Conservation (phyloP, 2,113 vertebrate genomes). For the Corythornis vintsioides region DNA sequence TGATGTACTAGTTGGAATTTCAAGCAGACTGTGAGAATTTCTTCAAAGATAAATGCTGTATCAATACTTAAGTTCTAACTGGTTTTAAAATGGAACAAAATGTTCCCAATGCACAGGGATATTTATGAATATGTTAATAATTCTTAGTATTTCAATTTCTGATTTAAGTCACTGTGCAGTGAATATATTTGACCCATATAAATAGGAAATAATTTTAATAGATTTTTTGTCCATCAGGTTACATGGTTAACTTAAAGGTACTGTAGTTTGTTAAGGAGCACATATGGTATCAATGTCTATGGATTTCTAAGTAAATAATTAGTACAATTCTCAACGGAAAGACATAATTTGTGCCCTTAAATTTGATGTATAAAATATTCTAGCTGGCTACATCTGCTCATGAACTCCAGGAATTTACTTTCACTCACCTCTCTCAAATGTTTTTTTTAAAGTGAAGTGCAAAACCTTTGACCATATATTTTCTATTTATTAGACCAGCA, state of each 20-base stretch:
- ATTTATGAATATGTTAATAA: background rate
- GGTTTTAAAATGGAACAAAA: background rate
- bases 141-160: background rate
- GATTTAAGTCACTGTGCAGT: background rate
- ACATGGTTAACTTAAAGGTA: background rate
- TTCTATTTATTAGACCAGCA: background rate
- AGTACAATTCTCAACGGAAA: background rate
- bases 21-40: background rate
- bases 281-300: background rate
- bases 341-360: background rate
- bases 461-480: background rate
- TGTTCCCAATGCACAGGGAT: fast-evolving
- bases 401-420: background rate
- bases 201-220: background rate
- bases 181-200: background rate
- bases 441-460: background rate
- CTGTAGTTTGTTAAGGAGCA: background rate
- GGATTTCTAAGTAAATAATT: background rate
- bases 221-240: background rate
- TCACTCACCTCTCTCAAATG: background rate
- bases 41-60: background rate
- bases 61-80: background rate
- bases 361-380: background rate
- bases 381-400: background rate
- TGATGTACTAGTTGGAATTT: background rate